Evolutionary conservation across 2,797 vertebrate genomes (phyloP), one percentile per base, ranked within the genome.

Genomic region (Hafferia zeledoni): DNA sequence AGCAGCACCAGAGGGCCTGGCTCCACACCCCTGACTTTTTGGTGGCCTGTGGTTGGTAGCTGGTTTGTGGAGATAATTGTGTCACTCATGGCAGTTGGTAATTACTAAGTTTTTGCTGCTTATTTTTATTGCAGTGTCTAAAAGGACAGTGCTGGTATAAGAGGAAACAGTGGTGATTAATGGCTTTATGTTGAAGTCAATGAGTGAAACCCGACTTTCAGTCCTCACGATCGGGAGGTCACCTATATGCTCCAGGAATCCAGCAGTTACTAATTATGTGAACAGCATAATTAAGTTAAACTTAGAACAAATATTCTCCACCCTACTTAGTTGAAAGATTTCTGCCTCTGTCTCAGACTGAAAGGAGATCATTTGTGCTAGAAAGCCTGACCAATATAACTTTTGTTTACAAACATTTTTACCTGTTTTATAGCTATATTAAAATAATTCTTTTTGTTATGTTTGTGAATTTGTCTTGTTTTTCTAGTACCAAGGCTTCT

Each of bases 211-310:
- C 57, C 74, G 44, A 63, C 24, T 83, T 84, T 60, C 44, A 35
- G 57, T 78, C 28, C n/a, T 65, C 57, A 57, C 0, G 0, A 55
- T 3, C 8, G 1, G 31, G 49, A 87, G 61, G 65, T 57, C 76
- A 86, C 37, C 69, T 75, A 24, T 57, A 53, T 31, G 69, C 39
- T 83, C 31, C 39, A 83, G 57, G 53, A 86, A 90, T 55, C 31
- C 49, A 91, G 55, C 35, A 78, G 33, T 52, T 67, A 23, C n/a
- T 75, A 89, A 81, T 71, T 81, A 83, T 69, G 11, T 71, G 37
- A 83, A 83, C 19, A 87, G 78, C 7, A 47, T 37, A 50, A 85
- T 87, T 60, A 75, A 83, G 35, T 60, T 83, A 70, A 85, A 89
- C 35, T 84, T 72, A 19, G 39, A 77, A 87, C 11, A 84, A 91